Evolutionary conservation across 2,797 vertebrate genomes (phyloP).

Genomic region (Xiphorhynchus erythropygius): DNA sequence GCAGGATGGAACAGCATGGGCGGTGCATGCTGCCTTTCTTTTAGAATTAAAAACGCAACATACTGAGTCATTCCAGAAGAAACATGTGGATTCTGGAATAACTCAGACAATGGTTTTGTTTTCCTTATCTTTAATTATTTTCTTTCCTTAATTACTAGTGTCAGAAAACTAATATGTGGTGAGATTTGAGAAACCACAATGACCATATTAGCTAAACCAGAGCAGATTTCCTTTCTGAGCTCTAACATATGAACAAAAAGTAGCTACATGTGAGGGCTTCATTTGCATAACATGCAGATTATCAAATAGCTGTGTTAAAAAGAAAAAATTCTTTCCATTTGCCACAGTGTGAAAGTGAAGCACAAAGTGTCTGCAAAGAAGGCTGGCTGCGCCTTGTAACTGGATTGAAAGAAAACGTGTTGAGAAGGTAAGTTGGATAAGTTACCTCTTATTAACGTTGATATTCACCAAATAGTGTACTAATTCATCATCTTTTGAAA

Average conservation of each 20-base stretch:
- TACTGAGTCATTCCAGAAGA: not conserved
- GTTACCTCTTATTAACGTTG: not conserved
- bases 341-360: not conserved
- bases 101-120: not conserved
- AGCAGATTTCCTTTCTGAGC: slow-evolving; percentile 30
- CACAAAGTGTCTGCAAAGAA: not conserved
- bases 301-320: not conserved
- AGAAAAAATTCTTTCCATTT: not conserved
- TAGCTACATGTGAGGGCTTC: not conserved
- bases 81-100: not conserved
- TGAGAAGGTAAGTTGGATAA: slow-evolving; percentile 28
- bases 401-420: not conserved
- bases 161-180: slow-evolving; percentile 20
- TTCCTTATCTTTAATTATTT: slow-evolving; percentile 2
- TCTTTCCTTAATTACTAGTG: slow-evolving; percentile 32
- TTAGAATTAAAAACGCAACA: not conserved
- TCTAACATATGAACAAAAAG: not conserved
- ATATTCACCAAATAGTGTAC: not conserved
- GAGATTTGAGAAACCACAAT: slow-evolving; percentile 52
- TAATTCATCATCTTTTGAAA: not conserved
- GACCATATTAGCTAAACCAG: slow-evolving; percentile 3
- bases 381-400: not conserved
- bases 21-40: not conserved
- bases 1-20: not conserved
- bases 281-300: slow-evolving; percentile 7